These are phyloP conservation scores for Python bivittatus DNA, from an alignment of 2,113 vertebrate species.

Conservation along the genomic window DNA sequence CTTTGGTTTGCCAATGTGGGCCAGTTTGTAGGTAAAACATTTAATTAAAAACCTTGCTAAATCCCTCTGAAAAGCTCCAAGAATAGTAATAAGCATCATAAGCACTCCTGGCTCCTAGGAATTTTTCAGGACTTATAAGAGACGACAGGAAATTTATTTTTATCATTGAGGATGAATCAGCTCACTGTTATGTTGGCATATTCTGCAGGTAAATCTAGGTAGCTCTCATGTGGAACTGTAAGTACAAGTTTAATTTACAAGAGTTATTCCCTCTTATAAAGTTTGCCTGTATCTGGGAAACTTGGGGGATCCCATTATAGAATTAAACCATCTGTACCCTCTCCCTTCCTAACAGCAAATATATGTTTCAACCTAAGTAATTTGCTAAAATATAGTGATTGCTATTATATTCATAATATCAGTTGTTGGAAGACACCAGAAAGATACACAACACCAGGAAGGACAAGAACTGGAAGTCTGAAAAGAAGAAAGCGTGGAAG, in stretches of 20 bases:
- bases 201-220: not conserved
- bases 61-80: constrained; percentile 45
- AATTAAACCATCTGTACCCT: not conserved
- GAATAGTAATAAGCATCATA: not conserved
- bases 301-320: not conserved
- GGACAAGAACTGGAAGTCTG: not conserved
- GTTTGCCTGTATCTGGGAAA: not conserved
- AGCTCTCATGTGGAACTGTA: constrained; percentile 32
- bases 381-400: not conserved
- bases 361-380: not conserved
- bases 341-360: not conserved
- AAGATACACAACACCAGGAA: not conserved
- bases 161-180: constrained; percentile 17
- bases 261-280: not conserved
- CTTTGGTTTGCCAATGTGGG: constrained; percentile 52
- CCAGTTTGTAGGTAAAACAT: constrained; percentile 35
- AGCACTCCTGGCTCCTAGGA: not conserved
- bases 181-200: constrained; percentile 13
- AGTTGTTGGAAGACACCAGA: not conserved
- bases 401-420: not conserved
- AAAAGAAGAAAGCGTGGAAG: not conserved
- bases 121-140: constrained; percentile 52
- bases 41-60: constrained; percentile 42
- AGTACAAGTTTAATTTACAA: not conserved
- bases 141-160: constrained; percentile 49